Base-by-base conservation (phyloP, 2,888 invertebrate species). In the Pilophorus perplexus region DNA sequence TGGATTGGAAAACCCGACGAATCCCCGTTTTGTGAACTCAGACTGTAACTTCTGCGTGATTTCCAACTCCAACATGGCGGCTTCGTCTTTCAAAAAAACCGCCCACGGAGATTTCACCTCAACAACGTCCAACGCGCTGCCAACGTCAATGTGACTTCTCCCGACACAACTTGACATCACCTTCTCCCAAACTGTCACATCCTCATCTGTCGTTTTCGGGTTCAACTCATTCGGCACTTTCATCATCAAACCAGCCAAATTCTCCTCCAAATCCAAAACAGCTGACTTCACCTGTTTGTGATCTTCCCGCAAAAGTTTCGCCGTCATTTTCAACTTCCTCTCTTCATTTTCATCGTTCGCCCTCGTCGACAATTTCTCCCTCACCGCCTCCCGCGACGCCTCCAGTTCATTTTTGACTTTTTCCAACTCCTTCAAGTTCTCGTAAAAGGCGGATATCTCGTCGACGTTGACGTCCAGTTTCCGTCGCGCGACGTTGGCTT, bases 1-100 rank as follows among this genome's bases (percentile, higher is more conserved):
- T 10, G 62, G 62, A 20, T 62, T 62, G 8, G 62, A 44, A 46
- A 62, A 62, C 3, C 62, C 62, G 1, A 62, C 33, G 18, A 44
- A 62, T 2, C 33, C 48, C n/a, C 16, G 14, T 20, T 16, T 28
- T 46, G 28, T 62, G 14, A 62, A 28, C 3, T 3, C 1, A 28
- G 20, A 14, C 2, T n/a, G n/a, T n/a, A 62, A 28, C 18, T 44
- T 20, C 1, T 20, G 4, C 4, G 25, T 18, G 1, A 23, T 22
- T 4, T 46, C 33, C 46, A 48, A 44, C 38, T 62, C 62, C 5
- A 62, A 33, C 20, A 20, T 4, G 14, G 62, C 62, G 8, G 46
- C 62, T 18, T 44, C 48, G 10, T 28, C 38, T 20, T 46, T 46
- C 12, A 62, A 25, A 20, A 62, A 62, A 48, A 18, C 44, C 16